Evolutionary conservation across 2,797 vertebrate genomes (phyloP).

Genomic region (Centropyge bicolor): DNA sequence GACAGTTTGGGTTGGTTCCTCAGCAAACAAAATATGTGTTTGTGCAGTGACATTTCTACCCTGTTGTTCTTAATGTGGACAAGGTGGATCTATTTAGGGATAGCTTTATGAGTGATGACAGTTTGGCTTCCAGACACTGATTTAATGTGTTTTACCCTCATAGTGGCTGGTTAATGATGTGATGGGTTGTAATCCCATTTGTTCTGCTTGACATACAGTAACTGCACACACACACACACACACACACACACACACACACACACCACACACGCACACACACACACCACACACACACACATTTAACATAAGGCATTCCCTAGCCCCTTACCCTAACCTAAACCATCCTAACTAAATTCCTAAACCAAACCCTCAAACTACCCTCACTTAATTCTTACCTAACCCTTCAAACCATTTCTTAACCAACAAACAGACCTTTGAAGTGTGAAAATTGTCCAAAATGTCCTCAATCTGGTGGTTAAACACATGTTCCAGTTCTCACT

Average conservation of each 20-base stretch:
- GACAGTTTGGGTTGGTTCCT: conserved; percentile 9
- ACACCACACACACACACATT: conserved; percentile 12
- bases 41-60: conserved; percentile 5
- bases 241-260: conserved; percentile 12
- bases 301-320: too few species aligned
- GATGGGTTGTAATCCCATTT: conserved; percentile 52
- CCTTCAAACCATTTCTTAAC: too few species aligned
- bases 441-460: too few species aligned
- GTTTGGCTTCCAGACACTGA: conserved; percentile 17
- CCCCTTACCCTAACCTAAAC: too few species aligned
- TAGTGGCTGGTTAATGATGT: conserved; percentile 36
- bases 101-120: conserved; percentile 15
- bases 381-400: too few species aligned
- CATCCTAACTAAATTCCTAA: too few species aligned
- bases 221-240: conserved; percentile 18
- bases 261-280: conserved; percentile 10
- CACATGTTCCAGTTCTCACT: too few species aligned
- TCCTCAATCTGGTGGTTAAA: too few species aligned
- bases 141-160: conserved; percentile 31
- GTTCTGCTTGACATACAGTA: conserved; percentile 47
- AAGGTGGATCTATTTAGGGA: background rate
- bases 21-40: background rate
- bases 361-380: too few species aligned
- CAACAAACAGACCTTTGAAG: too few species aligned
- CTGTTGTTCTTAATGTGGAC: background rate